These are phyloP conservation scores for Ochropleura plecta DNA, from an alignment of 2,888 invertebrate species.

Conservation along the genomic window DNA sequence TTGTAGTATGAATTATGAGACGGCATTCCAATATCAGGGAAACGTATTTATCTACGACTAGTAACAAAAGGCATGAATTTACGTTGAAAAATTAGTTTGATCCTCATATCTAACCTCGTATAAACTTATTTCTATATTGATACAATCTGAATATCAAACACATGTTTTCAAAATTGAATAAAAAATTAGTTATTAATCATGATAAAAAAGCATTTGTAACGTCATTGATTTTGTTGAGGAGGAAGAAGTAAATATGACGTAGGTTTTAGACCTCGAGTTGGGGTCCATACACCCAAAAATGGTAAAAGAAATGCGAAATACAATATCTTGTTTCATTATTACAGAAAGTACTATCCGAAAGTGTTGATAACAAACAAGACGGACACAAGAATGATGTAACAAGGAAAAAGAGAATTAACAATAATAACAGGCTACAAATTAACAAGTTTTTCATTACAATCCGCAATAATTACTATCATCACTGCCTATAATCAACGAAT, in stretches of 20 bases:
- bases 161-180: not conserved
- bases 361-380: slow-evolving; percentile 2
- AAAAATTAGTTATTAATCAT: not conserved
- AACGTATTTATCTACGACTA: slow-evolving; percentile 25
- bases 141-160: slow-evolving; percentile 8
- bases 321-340: not conserved
- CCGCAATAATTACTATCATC: slow-evolving; percentile 41
- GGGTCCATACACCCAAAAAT: not conserved
- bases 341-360: slow-evolving; percentile 16
- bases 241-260: not conserved
- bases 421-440: slow-evolving; percentile 38
- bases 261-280: not conserved
- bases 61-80: slow-evolving; percentile 27
- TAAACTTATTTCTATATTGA: slow-evolving; percentile 7
- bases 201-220: not conserved
- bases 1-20: slow-evolving; percentile 54
- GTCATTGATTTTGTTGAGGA: no score
- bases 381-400: slow-evolving; percentile 34
- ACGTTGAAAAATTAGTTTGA: slow-evolving; percentile 28
- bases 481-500: slow-evolving; percentile 37
- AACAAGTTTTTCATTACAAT: slow-evolving; percentile 34
- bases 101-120: slow-evolving; percentile 12
- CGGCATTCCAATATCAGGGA: slow-evolving; percentile 44
- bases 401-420: slow-evolving; percentile 33
- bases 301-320: slow-evolving; percentile 4